phyloP scores from a whole-genome alignment of 2,797 vertebrate species.

The Tauraco hartlaubi region DNA sequence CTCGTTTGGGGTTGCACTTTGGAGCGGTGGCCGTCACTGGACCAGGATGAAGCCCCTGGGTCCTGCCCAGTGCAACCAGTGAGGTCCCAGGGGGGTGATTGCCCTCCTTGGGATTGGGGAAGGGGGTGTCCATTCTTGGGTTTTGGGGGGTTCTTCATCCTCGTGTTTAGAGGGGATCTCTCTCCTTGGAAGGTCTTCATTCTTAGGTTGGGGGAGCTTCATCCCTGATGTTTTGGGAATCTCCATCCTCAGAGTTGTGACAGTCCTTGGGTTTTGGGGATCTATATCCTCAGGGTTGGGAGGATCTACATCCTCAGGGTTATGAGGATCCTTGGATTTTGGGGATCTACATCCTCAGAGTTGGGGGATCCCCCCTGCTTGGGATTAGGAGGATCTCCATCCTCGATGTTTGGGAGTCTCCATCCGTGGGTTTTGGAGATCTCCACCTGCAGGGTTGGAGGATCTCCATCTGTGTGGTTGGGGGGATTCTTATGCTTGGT shows the following conservation, averaged over 20 bases:
- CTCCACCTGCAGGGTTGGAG: neutral
- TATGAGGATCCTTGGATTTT: too few species aligned
- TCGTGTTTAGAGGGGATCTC: neutral
- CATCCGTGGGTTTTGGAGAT: neutral
- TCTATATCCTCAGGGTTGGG: neutral
- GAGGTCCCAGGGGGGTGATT: too few species aligned
- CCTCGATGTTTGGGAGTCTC: neutral
- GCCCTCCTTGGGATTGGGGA: neutral
- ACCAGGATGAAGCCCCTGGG: accelerated
- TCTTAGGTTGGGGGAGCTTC: neutral
- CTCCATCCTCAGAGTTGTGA: neutral
- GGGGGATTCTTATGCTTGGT: neutral
- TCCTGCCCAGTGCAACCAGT: accelerated
- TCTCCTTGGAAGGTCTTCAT: neutral
- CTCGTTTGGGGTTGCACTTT: neutral
- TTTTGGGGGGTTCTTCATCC: neutral
- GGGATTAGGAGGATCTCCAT: neutral
- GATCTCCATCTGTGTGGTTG: neutral
- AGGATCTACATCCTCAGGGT: too few species aligned
- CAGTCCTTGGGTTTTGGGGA: neutral
- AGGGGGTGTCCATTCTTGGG: neutral
- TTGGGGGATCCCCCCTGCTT: neutral
- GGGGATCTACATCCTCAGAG: neutral
- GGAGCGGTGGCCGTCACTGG: accelerated
- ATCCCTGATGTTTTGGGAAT: neutral